phyloP scores from a whole-genome alignment of 2,113 vertebrate genomes.

The Ptyas mucosa region DNA sequence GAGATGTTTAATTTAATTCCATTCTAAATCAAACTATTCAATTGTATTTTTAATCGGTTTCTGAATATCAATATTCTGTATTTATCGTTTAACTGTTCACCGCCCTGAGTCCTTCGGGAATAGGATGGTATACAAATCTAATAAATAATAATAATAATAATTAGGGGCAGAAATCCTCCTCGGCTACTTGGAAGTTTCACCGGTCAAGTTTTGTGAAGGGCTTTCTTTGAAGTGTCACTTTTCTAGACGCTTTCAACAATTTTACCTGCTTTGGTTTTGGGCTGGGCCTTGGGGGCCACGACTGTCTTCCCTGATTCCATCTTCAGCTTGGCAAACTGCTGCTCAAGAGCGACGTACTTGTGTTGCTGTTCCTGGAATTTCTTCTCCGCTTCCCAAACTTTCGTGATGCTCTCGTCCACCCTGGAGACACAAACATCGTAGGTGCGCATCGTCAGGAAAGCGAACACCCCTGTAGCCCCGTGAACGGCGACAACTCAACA shows the following conservation, averaged over 20 bases:
- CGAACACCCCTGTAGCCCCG: not conserved
- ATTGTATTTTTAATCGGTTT: too few species aligned
- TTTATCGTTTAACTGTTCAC: too few species aligned
- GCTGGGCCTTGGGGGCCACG: not conserved
- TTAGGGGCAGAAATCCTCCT: not conserved
- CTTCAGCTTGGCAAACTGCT: conserved; percentile 74
- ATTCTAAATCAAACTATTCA: too few species aligned
- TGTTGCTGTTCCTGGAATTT: conserved; percentile 68
- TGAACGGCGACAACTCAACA: not conserved
- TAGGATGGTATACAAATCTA: too few species aligned
- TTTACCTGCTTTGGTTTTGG: conserved; percentile 60
- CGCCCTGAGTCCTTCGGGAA: too few species aligned
- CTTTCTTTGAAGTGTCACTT: fast-evolving
- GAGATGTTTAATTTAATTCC: too few species aligned
- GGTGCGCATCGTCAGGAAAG: not conserved
- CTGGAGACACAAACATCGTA: conserved; percentile 52
- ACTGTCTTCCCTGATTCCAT: conserved; percentile 56
- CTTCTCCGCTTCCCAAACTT: conserved; percentile 67
- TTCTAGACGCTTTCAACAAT: not conserved
- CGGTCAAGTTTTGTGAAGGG: not conserved
- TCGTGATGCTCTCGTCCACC: conserved; percentile 62
- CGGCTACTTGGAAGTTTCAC: not conserved
- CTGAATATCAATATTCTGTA: too few species aligned
- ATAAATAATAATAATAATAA: too few species aligned
- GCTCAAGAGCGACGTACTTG: conserved; percentile 64